A percentile compares a stretch with the other conserved stretches of the same genome.
phyloP scores from a whole-genome alignment of 1,140 invertebrate species.

The Drosophila paulistorum region DNA sequence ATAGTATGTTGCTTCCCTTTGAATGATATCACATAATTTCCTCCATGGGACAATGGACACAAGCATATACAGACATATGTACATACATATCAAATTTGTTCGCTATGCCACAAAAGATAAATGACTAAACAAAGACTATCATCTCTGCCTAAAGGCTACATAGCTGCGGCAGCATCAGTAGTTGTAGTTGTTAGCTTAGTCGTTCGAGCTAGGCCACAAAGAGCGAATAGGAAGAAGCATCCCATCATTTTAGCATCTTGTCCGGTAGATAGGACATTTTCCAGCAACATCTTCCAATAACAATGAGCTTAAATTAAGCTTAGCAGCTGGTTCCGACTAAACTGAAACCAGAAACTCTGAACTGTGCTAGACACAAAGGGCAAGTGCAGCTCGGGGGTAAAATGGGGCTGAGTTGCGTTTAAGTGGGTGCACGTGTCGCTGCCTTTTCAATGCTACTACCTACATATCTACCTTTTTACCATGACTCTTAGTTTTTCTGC shows the following conservation, averaged over 20 bases:
- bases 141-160: background rate
- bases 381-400: background rate
- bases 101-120: background rate
- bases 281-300: constrained; percentile 28
- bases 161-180: background rate
- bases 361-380: background rate
- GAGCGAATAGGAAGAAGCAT: too few species aligned
- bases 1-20: background rate
- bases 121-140: background rate
- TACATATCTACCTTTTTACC: background rate
- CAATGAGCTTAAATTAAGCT: constrained; percentile 31
- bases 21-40: background rate
- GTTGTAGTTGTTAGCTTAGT: too few species aligned
- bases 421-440: constrained; percentile 44
- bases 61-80: too few species aligned
- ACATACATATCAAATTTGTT: background rate
- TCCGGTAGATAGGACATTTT: too few species aligned
- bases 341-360: background rate
- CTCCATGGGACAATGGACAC: background rate
- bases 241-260: too few species aligned
- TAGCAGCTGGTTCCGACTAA: constrained; percentile 1
- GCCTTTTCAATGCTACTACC: background rate
- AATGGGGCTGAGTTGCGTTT: constrained; percentile 13
- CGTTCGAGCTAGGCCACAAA: too few species aligned
- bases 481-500: constrained; percentile 1